Percentiles rank a stretch among this genome's conserved stretches.
phyloP scores from a whole-genome alignment of 2,797 vertebrate genomes.

The Anabacerthia variegaticeps region DNA sequence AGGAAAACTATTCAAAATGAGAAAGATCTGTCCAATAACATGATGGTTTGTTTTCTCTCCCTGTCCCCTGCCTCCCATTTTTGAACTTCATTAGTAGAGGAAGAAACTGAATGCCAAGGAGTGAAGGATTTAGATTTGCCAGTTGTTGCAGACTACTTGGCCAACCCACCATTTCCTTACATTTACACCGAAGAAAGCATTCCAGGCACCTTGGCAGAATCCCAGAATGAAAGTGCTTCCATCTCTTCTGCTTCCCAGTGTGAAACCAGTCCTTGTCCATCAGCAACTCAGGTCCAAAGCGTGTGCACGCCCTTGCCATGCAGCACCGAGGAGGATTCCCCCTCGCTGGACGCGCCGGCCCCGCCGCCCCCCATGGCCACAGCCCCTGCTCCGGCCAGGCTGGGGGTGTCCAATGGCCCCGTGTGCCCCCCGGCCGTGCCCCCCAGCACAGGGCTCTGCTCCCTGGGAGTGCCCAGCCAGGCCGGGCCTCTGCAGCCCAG shows the following conservation, averaged over 20 bases:
- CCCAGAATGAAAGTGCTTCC: constrained; percentile 79
- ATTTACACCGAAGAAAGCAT: constrained; percentile 72
- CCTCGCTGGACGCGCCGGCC: constrained; percentile 72
- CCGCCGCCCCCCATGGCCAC: neutral
- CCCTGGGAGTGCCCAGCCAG: constrained; percentile 74
- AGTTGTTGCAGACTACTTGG: constrained; percentile 78
- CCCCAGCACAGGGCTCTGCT: constrained; percentile 65
- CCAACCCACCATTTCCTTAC: constrained; percentile 83
- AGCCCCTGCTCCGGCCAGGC: constrained; percentile 20
- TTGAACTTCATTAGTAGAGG: constrained; percentile 72
- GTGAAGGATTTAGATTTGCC: constrained; percentile 76
- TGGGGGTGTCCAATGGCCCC: constrained; percentile 60
- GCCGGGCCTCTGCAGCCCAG: constrained; percentile 81
- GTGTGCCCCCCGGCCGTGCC: constrained; percentile 71
- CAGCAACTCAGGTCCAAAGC: constrained; percentile 35
- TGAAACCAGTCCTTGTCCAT: constrained; percentile 60
- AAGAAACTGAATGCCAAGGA: constrained; percentile 80
- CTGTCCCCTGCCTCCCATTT: neutral
- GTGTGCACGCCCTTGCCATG: constrained; percentile 72
- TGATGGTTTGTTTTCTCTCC: neutral
- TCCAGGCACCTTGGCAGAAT: constrained; percentile 62
- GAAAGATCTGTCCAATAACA: neutral
- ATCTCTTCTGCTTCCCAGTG: constrained; percentile 69
- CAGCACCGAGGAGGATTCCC: constrained; percentile 74
- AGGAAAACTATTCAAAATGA: neutral